Evolutionary conservation across 2,888 invertebrate species (phyloP), one percentile per base, ranked within the genome.

Genomic region (Limnephilus lunatus): DNA sequence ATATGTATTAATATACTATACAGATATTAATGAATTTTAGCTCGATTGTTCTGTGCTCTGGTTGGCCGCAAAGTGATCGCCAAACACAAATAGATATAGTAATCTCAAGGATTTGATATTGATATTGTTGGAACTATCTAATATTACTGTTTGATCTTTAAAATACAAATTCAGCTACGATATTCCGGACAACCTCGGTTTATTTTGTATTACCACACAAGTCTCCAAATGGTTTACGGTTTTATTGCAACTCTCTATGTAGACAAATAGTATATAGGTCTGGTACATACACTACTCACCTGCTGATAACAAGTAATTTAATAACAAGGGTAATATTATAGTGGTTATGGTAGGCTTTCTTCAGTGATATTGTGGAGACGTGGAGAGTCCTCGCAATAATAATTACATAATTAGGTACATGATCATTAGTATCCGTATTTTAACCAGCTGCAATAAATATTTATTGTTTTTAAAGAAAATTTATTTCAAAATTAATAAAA

Each of bases 51-150:
- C 14, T 30, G 39, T 44, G 25, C 39, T 48, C 14, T 30, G 39
- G 86, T 30, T 44, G 39, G 14, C 86, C 86, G 44, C 86, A 86
- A 86, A 85, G 85, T 12, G 86, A 35, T 86, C 85, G 14, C 85
- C 85, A 39, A 85, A 85, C 53, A 68, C 53, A 68, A 68, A 68
- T 7, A 11, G 25, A 68, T 5, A 68, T 25, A 68, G 9, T n/a
- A 68, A n/a, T 25, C 25, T 68, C 68, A 2, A 68, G n/a, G 68
- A n/a, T 25, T 68, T 25, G 68, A 68, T 68, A 68, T 68, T n/a
- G 68, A 68, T 68, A 68, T 25, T 68, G 68, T 68, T n/a, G 2
- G 25, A 68, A 68, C 68, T 25, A 68, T 68, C 68, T 7, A n/a
- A 68, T 68, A n/a, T 19, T n/a, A 25, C 25, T 2, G 9, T 68